Evolutionary conservation across 2,113 vertebrate genomes (phyloP).

Genomic region (Salminus brasiliensis): DNA sequence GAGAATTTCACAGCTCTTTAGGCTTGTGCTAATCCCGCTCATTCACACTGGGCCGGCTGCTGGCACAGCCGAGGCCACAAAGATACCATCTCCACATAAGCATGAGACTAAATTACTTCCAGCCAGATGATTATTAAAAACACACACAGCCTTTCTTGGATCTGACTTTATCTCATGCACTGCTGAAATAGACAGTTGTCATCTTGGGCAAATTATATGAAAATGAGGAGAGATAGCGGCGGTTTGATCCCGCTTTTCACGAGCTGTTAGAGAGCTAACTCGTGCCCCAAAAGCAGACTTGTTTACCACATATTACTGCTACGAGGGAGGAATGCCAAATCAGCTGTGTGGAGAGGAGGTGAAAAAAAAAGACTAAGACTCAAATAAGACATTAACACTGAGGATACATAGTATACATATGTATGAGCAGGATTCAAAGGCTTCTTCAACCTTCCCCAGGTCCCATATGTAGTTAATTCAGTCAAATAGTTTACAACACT

Average conservation of each 20-base stretch:
- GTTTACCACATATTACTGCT: constrained; percentile 47
- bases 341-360: constrained; percentile 16
- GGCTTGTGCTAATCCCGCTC: constrained; percentile 42
- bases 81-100: constrained; percentile 55
- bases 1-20: constrained; percentile 45
- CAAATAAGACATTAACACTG: constrained; percentile 55
- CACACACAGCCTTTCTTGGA: constrained; percentile 35
- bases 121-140: constrained; percentile 56
- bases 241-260: constrained; percentile 47
- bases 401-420: constrained; percentile 35
- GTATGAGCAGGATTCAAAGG: constrained; percentile 49
- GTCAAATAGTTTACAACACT: constrained; percentile 48
- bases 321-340: constrained; percentile 48
- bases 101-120: constrained; percentile 55
- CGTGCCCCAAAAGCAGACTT: constrained; percentile 49
- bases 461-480: constrained; percentile 50
- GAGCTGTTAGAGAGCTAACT: constrained; percentile 46
- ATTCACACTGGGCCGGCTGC: constrained; percentile 29
- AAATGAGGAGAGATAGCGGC: constrained; percentile 48
- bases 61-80: constrained; percentile 29
- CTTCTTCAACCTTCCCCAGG: constrained; percentile 35
- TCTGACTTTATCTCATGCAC: constrained; percentile 51
- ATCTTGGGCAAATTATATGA: constrained; percentile 46
- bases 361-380: constrained; percentile 40
- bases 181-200: constrained; percentile 49